Evolutionary conservation across 2,797 vertebrate genomes (phyloP).

Genomic region (Channa striata): DNA sequence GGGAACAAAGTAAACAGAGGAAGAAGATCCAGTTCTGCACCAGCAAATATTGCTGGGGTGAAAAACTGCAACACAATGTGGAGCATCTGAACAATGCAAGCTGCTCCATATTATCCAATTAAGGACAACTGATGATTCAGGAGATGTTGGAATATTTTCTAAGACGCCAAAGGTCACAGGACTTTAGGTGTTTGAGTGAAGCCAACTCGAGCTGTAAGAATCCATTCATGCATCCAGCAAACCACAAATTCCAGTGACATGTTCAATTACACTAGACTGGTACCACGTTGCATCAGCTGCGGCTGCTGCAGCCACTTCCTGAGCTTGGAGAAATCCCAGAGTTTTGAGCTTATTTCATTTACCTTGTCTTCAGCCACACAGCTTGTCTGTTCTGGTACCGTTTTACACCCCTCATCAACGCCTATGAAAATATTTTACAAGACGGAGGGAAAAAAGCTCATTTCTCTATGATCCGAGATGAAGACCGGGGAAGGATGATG

Average conservation of each 20-base stretch:
- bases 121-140: neutral
- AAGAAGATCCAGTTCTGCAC: no score
- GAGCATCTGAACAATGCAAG: neutral
- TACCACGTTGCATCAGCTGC: slow-evolving; percentile 16
- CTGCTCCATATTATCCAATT: neutral
- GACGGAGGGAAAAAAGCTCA: slow-evolving; percentile 1
- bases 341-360: slow-evolving; percentile 29
- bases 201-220: neutral
- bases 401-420: slow-evolving; percentile 46
- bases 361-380: slow-evolving; percentile 34
- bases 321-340: slow-evolving; percentile 20
- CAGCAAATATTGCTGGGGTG: no score
- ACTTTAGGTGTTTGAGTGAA: neutral
- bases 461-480: slow-evolving; percentile 20
- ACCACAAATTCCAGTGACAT: neutral
- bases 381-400: slow-evolving; percentile 29
- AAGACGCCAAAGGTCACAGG: neutral
- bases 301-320: neutral
- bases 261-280: neutral
- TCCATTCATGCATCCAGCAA: neutral
- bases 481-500: neutral
- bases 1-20: no score
- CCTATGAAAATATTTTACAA: slow-evolving; percentile 43
- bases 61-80: no score
- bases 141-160: neutral